Percentiles rank a stretch among this genome's conserved stretches.
Conservation (phyloP, 2,797 vertebrate genomes). For the Sebastes oblongus region DNA sequence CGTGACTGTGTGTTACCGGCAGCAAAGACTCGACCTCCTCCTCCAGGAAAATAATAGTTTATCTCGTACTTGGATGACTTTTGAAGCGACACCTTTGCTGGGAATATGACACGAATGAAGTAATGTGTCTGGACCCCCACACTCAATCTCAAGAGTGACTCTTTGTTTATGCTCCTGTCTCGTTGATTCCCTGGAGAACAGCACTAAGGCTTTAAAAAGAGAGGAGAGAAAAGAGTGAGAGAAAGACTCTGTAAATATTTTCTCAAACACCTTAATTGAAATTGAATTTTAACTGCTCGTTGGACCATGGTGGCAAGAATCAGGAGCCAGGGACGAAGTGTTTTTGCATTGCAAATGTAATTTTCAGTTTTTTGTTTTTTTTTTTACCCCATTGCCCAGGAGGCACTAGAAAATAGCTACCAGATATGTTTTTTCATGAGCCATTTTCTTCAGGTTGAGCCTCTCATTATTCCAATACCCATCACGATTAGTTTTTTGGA, state of each 20-base stretch:
- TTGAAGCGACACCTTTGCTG: conserved; percentile 49
- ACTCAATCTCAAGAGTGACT: conserved; percentile 52
- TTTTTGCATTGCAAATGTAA: conserved; percentile 84
- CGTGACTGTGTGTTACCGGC: conserved; percentile 29
- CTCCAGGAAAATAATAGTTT: conserved; percentile 40
- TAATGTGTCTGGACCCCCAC: conserved; percentile 36
- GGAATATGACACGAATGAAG: conserved; percentile 46
- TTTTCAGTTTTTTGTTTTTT: conserved; percentile 45
- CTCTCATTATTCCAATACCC: conserved; percentile 68
- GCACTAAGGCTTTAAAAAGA: conserved; percentile 8
- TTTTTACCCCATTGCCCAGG: conserved; percentile 39
- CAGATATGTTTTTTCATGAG: conserved; percentile 74
- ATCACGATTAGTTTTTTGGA: conserved; percentile 61
- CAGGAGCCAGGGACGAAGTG: conserved; percentile 48
- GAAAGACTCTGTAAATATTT: conserved; percentile 73
- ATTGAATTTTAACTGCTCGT: conserved; percentile 78
- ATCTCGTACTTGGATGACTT: conserved; percentile 45
- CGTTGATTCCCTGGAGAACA: conserved; percentile 43
- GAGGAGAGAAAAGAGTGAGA: conserved; percentile 13
- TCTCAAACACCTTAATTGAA: conserved; percentile 77
- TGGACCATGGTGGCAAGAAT: conserved; percentile 62
- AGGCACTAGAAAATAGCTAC: conserved; percentile 65
- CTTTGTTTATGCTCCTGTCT: conserved; percentile 59
- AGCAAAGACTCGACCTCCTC: conserved; percentile 23
- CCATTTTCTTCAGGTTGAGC: conserved; percentile 66